Conservation (phyloP, 1,140 invertebrate species). For the Magallana ariakensis region DNA sequence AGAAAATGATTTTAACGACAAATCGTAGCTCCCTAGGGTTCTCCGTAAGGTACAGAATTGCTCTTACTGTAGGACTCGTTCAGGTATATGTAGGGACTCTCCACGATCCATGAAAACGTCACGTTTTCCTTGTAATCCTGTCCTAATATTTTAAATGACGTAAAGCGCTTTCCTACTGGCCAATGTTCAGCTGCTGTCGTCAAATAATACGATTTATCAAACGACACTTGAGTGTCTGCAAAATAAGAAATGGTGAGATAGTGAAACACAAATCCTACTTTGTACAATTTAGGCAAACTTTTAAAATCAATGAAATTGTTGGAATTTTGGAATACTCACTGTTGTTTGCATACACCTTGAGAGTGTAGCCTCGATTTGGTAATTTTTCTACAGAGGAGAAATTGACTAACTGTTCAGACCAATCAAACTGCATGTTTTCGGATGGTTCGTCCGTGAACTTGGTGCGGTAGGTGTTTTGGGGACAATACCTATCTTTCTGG, state of each 20-base stretch:
- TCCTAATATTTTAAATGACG: background rate
- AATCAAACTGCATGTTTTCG: conserved; percentile 16
- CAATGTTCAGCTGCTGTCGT: conserved; percentile 3
- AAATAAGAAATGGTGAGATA: too few relatives aligned
- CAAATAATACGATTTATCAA: background rate
- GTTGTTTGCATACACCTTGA: background rate
- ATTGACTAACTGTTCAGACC: background rate
- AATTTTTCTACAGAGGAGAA: background rate
- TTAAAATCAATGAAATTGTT: background rate
- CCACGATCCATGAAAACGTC: background rate
- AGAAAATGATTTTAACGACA: too few relatives aligned
- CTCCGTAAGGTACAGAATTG: background rate
- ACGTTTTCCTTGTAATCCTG: conserved; percentile 23
- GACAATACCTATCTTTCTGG: background rate
- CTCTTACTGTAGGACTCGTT: conserved; percentile 6
- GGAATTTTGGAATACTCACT: background rate
- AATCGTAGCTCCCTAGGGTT: too few relatives aligned
- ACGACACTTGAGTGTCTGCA: background rate
- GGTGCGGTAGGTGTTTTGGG: background rate
- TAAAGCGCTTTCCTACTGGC: background rate
- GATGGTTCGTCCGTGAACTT: background rate
- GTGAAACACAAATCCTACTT: too few relatives aligned
- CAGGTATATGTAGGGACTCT: background rate
- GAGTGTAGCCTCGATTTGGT: background rate
- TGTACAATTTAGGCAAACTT: too few relatives aligned